Conservation (phyloP, 2,888 invertebrate genomes). For the Chrysina gloriosa region DNA sequence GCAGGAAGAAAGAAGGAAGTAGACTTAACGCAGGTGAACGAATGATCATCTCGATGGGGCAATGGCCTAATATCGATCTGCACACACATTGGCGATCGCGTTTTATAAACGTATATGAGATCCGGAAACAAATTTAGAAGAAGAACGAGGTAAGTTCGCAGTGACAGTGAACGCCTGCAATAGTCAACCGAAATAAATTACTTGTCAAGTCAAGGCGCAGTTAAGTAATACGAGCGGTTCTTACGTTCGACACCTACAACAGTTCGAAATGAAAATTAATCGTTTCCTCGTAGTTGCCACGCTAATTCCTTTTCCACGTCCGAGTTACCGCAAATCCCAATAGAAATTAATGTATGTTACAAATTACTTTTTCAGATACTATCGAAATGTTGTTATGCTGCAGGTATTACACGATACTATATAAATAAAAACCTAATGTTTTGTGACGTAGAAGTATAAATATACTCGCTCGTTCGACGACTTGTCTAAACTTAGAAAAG, state of each 20-base stretch:
- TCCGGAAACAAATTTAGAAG: slow-evolving; percentile 29
- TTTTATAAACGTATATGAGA: background rate
- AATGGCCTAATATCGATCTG: slow-evolving; percentile 38
- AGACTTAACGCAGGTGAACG: slow-evolving; percentile 30
- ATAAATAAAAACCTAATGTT: no score
- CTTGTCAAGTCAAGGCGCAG: slow-evolving; percentile 23
- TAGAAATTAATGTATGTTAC: background rate
- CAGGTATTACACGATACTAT: no score
- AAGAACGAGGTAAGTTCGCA: slow-evolving; percentile 1
- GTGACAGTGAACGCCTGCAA: slow-evolving; percentile 24
- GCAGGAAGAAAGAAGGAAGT: slow-evolving; percentile 17
- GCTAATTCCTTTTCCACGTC: background rate
- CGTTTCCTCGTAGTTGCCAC: background rate
- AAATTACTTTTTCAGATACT: background rate
- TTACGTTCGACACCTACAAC: slow-evolving; percentile 13
- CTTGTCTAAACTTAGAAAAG: no score
- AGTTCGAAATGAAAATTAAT: slow-evolving; percentile 20
- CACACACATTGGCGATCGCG: background rate
- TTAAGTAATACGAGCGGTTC: slow-evolving; percentile 25
- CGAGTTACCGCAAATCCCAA: no score
- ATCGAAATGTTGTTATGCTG: background rate
- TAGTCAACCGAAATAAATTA: slow-evolving; percentile 40
- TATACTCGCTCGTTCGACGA: no score
- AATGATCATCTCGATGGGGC: slow-evolving; percentile 20
- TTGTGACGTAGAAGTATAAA: no score